These are phyloP conservation scores for Opisthocomus hoazin DNA, from an alignment of 2,113 vertebrate genomes.

Conservation along the genomic window DNA sequence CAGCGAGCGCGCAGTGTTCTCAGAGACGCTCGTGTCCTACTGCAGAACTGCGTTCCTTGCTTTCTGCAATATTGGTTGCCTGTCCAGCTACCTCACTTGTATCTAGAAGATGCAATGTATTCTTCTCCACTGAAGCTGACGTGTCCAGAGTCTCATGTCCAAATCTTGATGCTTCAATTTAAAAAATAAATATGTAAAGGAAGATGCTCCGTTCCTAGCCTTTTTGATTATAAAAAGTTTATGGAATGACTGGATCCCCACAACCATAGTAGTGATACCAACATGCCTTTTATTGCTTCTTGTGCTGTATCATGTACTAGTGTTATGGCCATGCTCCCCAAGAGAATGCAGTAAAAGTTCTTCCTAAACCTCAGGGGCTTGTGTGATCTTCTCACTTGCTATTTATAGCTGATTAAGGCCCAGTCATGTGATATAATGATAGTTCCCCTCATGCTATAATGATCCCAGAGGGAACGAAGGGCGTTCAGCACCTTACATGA, in stretches of 20 bases:
- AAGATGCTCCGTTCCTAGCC: neutral
- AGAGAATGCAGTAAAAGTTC: neutral
- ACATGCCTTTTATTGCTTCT: neutral
- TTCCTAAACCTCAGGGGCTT: neutral
- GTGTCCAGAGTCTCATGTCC: neutral
- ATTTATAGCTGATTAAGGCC: neutral
- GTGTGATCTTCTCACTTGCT: neutral
- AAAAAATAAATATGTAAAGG: neutral
- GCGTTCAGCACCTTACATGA: neutral
- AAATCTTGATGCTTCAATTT: neutral
- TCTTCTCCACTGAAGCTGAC: neutral
- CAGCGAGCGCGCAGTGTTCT: rapidly evolving
- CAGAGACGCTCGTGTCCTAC: neutral
- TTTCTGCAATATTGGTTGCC: neutral
- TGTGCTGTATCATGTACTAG: neutral
- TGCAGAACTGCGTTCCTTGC: neutral
- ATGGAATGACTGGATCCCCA: neutral
- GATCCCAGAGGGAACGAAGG: constrained; percentile 23
- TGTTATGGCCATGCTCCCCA: neutral
- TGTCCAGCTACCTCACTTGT: neutral
- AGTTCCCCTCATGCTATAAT: neutral
- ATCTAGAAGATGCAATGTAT: neutral
- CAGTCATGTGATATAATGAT: neutral
- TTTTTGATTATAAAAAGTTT: neutral
- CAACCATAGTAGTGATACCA: neutral